These are phyloP conservation scores for Alexandromys fortis DNA, from an alignment of 2,113 vertebrate species.

Conservation along the genomic window DNA sequence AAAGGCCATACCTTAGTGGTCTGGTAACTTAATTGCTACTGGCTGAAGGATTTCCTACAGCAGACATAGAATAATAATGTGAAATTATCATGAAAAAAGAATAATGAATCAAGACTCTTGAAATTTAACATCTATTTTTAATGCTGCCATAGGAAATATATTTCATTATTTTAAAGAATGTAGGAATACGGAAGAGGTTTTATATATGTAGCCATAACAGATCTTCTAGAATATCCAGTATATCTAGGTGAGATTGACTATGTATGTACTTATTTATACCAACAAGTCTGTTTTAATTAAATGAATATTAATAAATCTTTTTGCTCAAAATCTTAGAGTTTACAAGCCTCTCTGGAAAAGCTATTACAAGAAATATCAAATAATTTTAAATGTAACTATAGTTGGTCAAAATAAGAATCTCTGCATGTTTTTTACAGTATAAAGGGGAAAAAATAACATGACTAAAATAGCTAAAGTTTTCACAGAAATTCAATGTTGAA, in stretches of 20 bases:
- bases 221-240: background rate
- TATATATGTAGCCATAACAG: background rate
- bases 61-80: background rate
- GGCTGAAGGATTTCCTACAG: no score
- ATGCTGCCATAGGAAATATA: background rate
- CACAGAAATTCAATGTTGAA: no score
- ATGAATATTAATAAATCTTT: background rate
- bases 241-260: background rate
- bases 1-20: no score
- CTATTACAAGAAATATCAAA: background rate
- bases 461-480: background rate
- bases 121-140: conserved; percentile 11
- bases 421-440: background rate
- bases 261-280: background rate
- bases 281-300: background rate
- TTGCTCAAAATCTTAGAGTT: background rate
- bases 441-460: background rate
- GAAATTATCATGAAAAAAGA: background rate
- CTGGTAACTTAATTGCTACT: no score
- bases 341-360: background rate
- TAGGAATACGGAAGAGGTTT: background rate
- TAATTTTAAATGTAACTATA: background rate
- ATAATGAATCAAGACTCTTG: background rate
- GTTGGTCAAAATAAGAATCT: background rate
- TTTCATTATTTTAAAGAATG: background rate